Evolutionary conservation across 2,888 invertebrate genomes (phyloP), one percentile per base, ranked within the genome.

Genomic region (Eupithecia centaureata): DNA sequence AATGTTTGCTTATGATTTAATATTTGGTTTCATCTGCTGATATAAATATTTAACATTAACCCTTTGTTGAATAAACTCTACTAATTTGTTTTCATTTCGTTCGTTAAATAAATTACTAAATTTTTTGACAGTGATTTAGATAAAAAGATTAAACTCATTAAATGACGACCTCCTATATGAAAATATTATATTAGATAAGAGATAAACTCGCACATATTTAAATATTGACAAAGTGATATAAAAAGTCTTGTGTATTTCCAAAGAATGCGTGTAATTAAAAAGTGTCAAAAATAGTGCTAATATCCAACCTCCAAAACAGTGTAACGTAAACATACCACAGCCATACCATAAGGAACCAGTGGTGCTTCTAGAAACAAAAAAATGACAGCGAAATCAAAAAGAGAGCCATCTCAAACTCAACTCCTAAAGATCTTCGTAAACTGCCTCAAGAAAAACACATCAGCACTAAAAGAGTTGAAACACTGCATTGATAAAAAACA

Each of bases 381-480:
- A 77, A 88, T 88, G 87, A 74, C 83, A 2, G 61, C 76, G 27
- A 88, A 83, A 80, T 66, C 71, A 8, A 83, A 84, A 73, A 86
- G 81, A 52, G 77, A 78, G 35, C 77, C 79, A 12, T 77, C 87
- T 2, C 79, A 81, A 61, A 90, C 86, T 65, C 74, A 79, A 25
- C 58, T 92, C 1, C 38, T 92, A 1, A 87, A 82, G 76, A 63
- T 84, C 10, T 92, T 92, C 76, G 81, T 87, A 0, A 78, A 76
- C 30, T 88, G 83, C 54, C 67, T 92, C 18, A 92, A 91, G 76
- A 90, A 85, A 72, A 93, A 92, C 72, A 92, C 92, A 0, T 27
- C 73, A 18, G 92, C 92, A 0, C 54, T 93, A n/a, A 88, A 86
- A 76, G 84, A 87, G 18, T 71, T 93, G 28, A 90, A 91, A 78